Evolutionary conservation across 2,888 invertebrate species (phyloP), one percentile per base, ranked within the genome.

Genomic region (Drosophila emarginata): DNA sequence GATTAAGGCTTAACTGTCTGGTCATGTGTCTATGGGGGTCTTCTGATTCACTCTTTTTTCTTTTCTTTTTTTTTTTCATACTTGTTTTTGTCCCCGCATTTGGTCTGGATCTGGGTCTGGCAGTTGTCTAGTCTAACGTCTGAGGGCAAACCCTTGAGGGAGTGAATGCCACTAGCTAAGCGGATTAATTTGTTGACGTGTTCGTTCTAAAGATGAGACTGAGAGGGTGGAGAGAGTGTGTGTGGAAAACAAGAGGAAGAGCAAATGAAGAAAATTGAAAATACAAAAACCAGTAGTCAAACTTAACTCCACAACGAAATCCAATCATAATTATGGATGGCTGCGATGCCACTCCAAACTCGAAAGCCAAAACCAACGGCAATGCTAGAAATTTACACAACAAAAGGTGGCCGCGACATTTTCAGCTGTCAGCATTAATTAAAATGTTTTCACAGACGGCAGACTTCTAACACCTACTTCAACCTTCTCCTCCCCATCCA

Each of bases 381-480:
- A 45, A 45, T 45, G 45, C 11, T 45, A 4, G 21, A 45, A 78
- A 80, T 83, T 80, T 72, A 80, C 80, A 80, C 80, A 81, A 83
- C 86, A 82, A 86, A 86, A 83, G 86, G 68, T 59, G 56, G 72
- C 86, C 78, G 82, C 80, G 77, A 77, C 77, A 68, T 80, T 74
- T 81, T 61, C 82, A 82, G 86, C 82, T 82, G 82, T 86, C 86
- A 77, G 80, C 83, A 87, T 84, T 84, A 84, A 84, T 87, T 87
- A 84, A 84, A 84, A 81, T 87, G 85, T 81, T 87, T 77, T 54
- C 28, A 54, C 28, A 60, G 50, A 61, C 77, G 78, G 70, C 74
- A 53, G 71, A 78, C 62, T 77, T 80, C 80, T 79, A 77, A 81
- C 81, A 85, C 81, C 82, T 82, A 64, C 54, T 54, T 39, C 39